Evolutionary conservation across 2,797 vertebrate species (phyloP).

Genomic region (Oreochromis grahami): DNA sequence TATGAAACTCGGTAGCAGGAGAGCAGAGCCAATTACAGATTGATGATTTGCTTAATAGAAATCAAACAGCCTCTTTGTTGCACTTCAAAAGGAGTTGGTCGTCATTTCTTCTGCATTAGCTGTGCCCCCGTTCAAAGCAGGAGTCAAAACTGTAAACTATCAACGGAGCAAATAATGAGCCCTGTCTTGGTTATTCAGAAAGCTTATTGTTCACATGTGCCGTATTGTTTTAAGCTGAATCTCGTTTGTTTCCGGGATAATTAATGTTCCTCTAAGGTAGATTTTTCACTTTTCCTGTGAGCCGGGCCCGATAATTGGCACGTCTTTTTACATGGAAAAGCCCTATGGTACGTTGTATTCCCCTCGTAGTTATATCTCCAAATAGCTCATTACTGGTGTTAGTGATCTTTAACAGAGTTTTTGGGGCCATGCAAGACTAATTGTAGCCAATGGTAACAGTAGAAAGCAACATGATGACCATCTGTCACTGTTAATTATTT

Average conservation of each 20-base stretch:
- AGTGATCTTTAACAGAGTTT: conserved; percentile 31
- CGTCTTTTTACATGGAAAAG: neutral
- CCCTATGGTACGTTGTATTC: conserved; percentile 1
- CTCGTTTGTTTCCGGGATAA: conserved; percentile 13
- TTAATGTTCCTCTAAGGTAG: conserved; percentile 6
- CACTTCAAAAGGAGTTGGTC: conserved; percentile 11
- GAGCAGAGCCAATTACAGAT: conserved; percentile 39
- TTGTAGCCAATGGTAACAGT: conserved; percentile 28
- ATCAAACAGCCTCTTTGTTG: conserved; percentile 47
- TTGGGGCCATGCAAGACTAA: conserved; percentile 42
- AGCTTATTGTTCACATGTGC: conserved; percentile 1
- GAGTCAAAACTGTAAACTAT: conserved; percentile 24
- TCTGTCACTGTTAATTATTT: conserved; percentile 52
- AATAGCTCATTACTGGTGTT: conserved; percentile 29
- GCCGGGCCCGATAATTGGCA: conserved; percentile 6
- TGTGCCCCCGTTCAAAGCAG: conserved; percentile 9
- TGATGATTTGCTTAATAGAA: conserved; percentile 32
- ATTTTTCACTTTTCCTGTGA: neutral
- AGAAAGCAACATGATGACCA: conserved; percentile 27
- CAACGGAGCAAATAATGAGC: conserved; percentile 18
- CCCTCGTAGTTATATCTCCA: conserved; percentile 5
- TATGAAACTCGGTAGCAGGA: neutral
- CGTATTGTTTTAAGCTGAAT: neutral
- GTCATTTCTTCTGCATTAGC: conserved; percentile 7
- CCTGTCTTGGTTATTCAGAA: neutral